Evolutionary conservation across 2,113 vertebrate species (phyloP), one percentile per base, ranked within the genome.

Genomic region (Engraulis encrasicolus): DNA sequence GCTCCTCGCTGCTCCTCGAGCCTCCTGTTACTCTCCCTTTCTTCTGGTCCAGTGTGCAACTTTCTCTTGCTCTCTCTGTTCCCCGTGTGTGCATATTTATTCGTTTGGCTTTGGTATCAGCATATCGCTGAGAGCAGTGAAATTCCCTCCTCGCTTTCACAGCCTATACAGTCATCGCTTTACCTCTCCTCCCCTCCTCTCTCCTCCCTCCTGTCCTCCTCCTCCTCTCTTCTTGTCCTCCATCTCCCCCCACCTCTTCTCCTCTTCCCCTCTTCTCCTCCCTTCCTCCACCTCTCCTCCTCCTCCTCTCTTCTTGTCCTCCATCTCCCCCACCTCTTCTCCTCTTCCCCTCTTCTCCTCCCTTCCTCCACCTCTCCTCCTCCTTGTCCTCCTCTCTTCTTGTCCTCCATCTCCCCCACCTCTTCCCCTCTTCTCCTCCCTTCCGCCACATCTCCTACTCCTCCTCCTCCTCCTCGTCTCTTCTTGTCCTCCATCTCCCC

Each of bases 381-480:
- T 71, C 78, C 45, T 58, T 18, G 14, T 71, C 81, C 58, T 84
- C 79, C 87, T 74, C 86, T 88, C 84, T 11, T 15, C 14, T 17
- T 11, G n/a, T n/a, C n/a, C n/a, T n/a, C 23, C 4, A 3, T 45
- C 9, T n/a, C n/a, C n/a, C 40, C 9, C 58, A 14, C 58, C 6
- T 14, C 37, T 5, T 12, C 38, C 27, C 81, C 36, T 71, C 40
- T 45, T n/a, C 40, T 3, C 40, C 40, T 45, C 4, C 40, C 40
- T 5, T n/a, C n/a, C n/a, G n/a, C n/a, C n/a, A n/a, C n/a, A n/a
- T n/a, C n/a, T n/a, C n/a, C 40, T n/a, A n/a, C n/a, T 9, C 9
- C 58, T 23, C 58, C 6, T 14, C 37, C 4, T n/a, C n/a, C n/a
- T n/a, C n/a, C 38, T n/a, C 81, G 20, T 71, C 40, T 45, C 40